phyloP scores from a whole-genome alignment of 2,888 invertebrate species.

The Meiosimyza platycephala region DNA sequence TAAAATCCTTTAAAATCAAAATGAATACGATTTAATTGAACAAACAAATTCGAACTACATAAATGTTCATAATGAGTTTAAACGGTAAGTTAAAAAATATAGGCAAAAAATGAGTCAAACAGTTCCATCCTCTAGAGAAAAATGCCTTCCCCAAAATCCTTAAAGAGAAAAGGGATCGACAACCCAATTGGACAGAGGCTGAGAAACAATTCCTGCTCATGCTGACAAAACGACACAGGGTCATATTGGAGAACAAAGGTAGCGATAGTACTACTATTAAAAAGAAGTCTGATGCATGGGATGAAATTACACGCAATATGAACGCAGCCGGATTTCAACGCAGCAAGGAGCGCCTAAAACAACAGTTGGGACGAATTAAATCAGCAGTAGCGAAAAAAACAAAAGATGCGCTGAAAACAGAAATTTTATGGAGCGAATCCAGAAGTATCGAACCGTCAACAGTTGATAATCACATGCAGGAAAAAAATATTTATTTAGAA shows the following conservation, averaged over 20 bases:
- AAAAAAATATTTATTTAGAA: not conserved
- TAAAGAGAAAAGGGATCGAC: conserved; percentile 45
- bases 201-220: conserved; percentile 46
- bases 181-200: conserved; percentile 48
- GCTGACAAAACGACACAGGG: conserved; percentile 39
- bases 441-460: not conserved
- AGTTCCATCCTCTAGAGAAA: no score
- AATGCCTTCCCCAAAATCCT: no score
- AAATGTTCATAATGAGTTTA: no score
- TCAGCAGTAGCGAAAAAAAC: conserved; percentile 42
- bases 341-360: conserved; percentile 45
- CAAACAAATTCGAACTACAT: no score
- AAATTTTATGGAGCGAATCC: not conserved
- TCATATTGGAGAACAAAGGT: conserved; percentile 45
- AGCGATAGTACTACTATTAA: conserved; percentile 46
- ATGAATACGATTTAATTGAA: no score
- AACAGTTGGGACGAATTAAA: conserved; percentile 45
- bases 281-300: conserved; percentile 46
- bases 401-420: conserved; percentile 40
- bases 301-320: conserved; percentile 45
- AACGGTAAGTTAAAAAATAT: no score
- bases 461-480: not conserved
- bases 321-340: conserved; percentile 45
- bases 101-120: no score
- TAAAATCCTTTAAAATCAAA: no score